phyloP scores from a whole-genome alignment of 2,797 vertebrate species.

The Heliangelus exortis region DNA sequence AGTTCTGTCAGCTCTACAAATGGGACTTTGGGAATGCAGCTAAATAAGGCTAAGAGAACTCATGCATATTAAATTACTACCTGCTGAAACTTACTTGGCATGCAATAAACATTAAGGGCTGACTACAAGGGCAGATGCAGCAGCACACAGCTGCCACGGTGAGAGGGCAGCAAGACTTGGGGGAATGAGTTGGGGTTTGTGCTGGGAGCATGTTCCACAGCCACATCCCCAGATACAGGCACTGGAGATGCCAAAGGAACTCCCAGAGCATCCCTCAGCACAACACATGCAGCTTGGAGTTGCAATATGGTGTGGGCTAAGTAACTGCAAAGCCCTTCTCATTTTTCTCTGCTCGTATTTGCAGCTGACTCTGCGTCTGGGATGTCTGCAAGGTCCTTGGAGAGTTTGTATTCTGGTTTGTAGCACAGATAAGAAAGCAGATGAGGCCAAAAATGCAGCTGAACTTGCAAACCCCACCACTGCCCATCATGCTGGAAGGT shows the following conservation, averaged over 20 bases:
- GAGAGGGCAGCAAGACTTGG: background rate
- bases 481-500: background rate
- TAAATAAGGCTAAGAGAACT: background rate
- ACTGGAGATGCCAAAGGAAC: rapidly evolving
- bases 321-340: background rate
- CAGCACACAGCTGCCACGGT: rapidly evolving
- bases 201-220: background rate
- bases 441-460: conserved; percentile 16
- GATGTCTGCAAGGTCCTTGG: background rate
- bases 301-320: rapidly evolving
- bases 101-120: background rate
- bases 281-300: background rate
- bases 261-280: background rate
- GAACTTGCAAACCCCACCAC: background rate
- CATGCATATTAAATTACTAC: background rate
- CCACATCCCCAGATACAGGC: background rate
- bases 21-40: background rate
- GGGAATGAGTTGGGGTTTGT: background rate
- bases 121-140: background rate
- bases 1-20: conserved; percentile 7
- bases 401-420: background rate
- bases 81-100: conserved; percentile 9
- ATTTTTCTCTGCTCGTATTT: background rate
- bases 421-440: background rate
- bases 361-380: background rate